These are phyloP conservation scores for Cyclargus thomasi DNA, from an alignment of 1,140 invertebrate species.

Conservation along the genomic window DNA sequence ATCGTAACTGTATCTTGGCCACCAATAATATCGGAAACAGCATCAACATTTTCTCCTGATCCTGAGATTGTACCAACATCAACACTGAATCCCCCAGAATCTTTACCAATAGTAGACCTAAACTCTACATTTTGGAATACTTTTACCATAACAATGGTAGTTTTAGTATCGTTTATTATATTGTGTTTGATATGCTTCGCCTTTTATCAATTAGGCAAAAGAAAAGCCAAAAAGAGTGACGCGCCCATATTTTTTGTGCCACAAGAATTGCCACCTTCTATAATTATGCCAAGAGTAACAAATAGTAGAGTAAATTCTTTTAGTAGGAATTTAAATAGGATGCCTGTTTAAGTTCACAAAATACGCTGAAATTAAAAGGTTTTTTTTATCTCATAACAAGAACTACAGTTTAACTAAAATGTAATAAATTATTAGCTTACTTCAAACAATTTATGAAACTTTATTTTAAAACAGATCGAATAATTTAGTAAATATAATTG, in stretches of 20 bases:
- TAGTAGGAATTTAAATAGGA: conserved; percentile 11
- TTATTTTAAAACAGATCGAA: no score
- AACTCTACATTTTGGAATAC: conserved; percentile 7
- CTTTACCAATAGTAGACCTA: neutral
- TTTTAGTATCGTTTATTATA: conserved; percentile 12
- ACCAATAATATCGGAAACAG: no score
- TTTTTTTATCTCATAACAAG: no score
- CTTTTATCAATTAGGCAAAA: conserved; percentile 16
- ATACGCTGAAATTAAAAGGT: no score
- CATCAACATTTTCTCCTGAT: no score
- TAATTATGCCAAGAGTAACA: conserved; percentile 9
- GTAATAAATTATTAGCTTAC: no score
- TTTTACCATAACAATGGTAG: conserved; percentile 18
- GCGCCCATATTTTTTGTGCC: neutral
- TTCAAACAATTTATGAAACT: no score
- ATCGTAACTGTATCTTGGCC: neutral
- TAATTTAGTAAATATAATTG: no score
- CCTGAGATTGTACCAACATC: neutral
- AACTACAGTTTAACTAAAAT: no score
- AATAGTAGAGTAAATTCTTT: neutral
- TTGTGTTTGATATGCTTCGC: conserved; percentile 10
- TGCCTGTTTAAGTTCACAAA: conserved; percentile 1
- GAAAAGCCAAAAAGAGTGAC: conserved; percentile 5
- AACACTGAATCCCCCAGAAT: neutral
- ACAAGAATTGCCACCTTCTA: conserved; percentile 4